These are phyloP conservation scores for Zaprionus africanus DNA, from an alignment of 1,140 invertebrate species.

Conservation along the genomic window DNA sequence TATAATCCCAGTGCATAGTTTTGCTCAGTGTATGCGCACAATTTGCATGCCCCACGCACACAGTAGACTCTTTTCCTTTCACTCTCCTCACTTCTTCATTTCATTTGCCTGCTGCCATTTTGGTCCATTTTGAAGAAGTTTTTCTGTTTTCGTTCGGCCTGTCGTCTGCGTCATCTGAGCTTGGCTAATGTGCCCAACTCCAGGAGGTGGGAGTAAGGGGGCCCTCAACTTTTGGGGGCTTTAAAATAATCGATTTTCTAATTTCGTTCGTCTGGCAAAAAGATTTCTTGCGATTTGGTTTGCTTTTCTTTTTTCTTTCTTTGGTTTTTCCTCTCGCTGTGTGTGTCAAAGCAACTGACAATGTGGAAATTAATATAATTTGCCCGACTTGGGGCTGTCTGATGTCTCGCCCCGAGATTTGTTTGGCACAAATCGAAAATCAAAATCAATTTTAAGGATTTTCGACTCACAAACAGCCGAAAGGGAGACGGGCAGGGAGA, in stretches of 20 bases:
- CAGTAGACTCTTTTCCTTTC: neutral
- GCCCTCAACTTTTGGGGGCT: conserved; percentile 28
- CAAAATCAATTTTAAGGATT: conserved; percentile 81
- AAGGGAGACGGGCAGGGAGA: conserved; percentile 8
- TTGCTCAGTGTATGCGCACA: conserved; percentile 17
- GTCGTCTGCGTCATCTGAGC: conserved; percentile 24
- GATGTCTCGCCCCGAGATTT: conserved; percentile 74
- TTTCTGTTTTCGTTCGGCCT: conserved; percentile 21
- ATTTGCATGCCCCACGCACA: neutral
- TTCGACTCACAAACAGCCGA: conserved; percentile 38
- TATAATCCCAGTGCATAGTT: neutral
- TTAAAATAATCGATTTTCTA: conserved; percentile 81
- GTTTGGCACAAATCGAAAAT: conserved; percentile 67
- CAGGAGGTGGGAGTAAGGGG: neutral
- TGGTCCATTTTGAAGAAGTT: conserved; percentile 26
- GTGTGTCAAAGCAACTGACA: conserved; percentile 78
- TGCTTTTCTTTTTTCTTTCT: neutral
- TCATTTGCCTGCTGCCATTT: conserved; percentile 38
- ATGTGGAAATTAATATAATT: conserved; percentile 83
- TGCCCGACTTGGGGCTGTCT: conserved; percentile 77
- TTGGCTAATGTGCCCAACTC: conserved; percentile 44
- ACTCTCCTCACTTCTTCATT: conserved; percentile 20
- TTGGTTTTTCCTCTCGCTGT: neutral
- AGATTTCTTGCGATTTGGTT: conserved; percentile 58
- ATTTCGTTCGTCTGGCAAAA: conserved; percentile 39